phyloP scores from a whole-genome alignment of 2,888 invertebrate genomes.

The Cylloceria caligata region DNA sequence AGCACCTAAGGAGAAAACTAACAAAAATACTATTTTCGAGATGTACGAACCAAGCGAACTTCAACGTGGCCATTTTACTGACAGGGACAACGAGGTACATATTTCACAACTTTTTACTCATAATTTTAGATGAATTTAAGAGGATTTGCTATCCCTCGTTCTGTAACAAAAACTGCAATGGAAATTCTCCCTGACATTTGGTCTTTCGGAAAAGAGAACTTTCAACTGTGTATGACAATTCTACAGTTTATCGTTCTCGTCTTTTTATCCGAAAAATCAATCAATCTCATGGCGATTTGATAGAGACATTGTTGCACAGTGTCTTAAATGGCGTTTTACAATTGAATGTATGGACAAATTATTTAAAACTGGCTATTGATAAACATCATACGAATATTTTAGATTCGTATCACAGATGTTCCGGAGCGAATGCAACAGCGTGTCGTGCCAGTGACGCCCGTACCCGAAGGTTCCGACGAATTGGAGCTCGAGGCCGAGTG shows the following conservation, averaged over 20 bases:
- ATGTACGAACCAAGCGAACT: constrained; percentile 98
- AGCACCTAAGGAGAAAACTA: constrained; percentile 89
- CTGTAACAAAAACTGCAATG: background rate
- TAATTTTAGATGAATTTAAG: background rate
- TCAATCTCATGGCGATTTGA: no score
- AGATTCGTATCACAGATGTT: constrained; percentile 93
- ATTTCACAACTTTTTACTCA: background rate
- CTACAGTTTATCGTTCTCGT: no score
- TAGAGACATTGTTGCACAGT: no score
- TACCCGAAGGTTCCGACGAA: constrained; percentile 92
- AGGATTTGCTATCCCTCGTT: background rate
- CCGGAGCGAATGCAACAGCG: constrained; percentile 96
- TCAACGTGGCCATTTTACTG: constrained; percentile 96
- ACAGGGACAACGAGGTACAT: constrained; percentile 91
- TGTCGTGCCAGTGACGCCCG: constrained; percentile 92
- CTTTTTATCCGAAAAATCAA: no score
- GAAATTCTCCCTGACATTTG: no score
- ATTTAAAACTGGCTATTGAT: no score
- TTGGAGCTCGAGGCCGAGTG: constrained; percentile 97
- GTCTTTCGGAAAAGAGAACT: no score
- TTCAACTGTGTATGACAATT: no score
- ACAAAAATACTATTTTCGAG: constrained; percentile 94
- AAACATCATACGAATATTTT: constrained; percentile 34
- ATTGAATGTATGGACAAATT: no score
- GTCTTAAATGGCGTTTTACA: no score